phyloP scores from a whole-genome alignment of 1,140 invertebrate species.

The Zaprionus capensis region DNA sequence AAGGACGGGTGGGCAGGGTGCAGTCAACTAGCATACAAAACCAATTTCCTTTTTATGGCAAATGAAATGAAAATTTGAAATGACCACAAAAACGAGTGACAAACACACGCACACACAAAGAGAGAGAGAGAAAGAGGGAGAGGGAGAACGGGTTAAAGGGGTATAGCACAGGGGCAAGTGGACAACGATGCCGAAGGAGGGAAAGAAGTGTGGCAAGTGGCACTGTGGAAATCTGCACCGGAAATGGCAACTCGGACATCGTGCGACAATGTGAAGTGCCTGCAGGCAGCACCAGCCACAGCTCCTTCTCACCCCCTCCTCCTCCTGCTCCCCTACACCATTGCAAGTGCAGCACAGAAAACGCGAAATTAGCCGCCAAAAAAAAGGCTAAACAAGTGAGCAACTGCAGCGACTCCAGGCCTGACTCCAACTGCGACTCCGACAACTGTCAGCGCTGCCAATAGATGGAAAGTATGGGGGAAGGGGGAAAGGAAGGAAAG shows the following conservation, averaged over 20 bases:
- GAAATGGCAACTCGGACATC: constrained; percentile 62
- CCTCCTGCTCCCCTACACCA: no score
- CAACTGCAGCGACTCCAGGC: constrained; percentile 21
- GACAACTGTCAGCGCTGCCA: not conserved
- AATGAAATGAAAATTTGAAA: constrained; percentile 83
- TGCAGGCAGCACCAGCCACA: constrained; percentile 6
- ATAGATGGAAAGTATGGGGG: not conserved
- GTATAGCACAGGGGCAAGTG: not conserved
- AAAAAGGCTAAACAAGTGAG: constrained; percentile 22
- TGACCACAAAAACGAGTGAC: constrained; percentile 74
- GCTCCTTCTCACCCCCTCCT: no score
- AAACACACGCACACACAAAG: constrained; percentile 19
- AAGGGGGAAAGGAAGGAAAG: no score
- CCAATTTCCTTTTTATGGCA: constrained; percentile 82
- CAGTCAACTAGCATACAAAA: constrained; percentile 75
- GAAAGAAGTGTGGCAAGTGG: constrained; percentile 2
- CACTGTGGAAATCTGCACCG: constrained; percentile 43
- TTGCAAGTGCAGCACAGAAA: constrained; percentile 28
- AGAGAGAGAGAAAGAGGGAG: not conserved
- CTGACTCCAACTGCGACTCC: not conserved
- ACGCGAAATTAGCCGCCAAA: constrained; percentile 69
- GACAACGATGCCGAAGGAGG: not conserved
- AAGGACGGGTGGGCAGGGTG: constrained; percentile 17
- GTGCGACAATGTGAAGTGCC: constrained; percentile 56
- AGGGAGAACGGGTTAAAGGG: not conserved